Evolutionary conservation across 2,888 invertebrate genomes (phyloP), one percentile per base, ranked within the genome.

Genomic region (Tachina grossa): DNA sequence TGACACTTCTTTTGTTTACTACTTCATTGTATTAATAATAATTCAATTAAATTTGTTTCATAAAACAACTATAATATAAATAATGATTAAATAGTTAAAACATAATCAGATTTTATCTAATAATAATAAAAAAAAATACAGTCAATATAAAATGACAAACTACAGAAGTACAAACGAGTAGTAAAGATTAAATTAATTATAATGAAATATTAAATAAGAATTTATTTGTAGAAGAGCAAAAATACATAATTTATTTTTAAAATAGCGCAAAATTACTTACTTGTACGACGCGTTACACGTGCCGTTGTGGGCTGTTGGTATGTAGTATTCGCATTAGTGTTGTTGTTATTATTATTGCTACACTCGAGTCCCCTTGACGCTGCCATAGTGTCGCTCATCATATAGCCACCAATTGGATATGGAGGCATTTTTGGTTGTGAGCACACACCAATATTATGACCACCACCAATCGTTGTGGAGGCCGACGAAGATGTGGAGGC

Each of bases 361-460:
- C 75, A 81, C 61, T 80, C 82, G 51, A 78, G 74, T 81, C 81
- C 81, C 53, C 81, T 82, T n/a, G 83, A 78, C 6, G 87, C 75
- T 41, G 68, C 68, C 57, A 83, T 80, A 19, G 72, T 86, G 13
- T 76, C 74, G 59, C 83, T 84, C 72, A 84, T 85, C 88, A 91
- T 91, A 80, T 92, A 92, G 57, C 92, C 91, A 45, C 92, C 91
- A 47, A 91, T 90, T 69, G 92, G 92, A 88, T 93, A 92, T 39
- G 92, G 91, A 61, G 92, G 92, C 92, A 92, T 92, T 89, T 91
- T 91, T 82, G 92, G 92, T 89, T 92, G 92, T 51, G 92, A 91
- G 87, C 91, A 92, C 16, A 90, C 89, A 65, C 88, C 88, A 19
- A 90, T 90, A 74, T 80, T 84, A 49, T 79, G 79, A 53, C 66